Evolutionary conservation across 2,113 vertebrate species (phyloP).

Genomic region (Lepus americanus): DNA sequence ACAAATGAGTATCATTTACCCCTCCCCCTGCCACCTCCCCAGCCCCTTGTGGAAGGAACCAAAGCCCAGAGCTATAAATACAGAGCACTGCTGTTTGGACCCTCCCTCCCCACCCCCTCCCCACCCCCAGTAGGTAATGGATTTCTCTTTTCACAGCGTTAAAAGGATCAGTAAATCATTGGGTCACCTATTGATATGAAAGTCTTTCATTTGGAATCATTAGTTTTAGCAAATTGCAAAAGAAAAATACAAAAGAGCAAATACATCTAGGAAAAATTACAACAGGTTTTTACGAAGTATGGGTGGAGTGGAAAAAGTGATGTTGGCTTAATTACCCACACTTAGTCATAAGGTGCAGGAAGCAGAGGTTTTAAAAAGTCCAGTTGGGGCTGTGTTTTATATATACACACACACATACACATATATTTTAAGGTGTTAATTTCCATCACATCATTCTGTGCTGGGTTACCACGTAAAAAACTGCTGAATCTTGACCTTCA

Average conservation of each 20-base stretch:
- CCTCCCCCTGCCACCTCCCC: not conserved
- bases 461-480: conserved; percentile 28
- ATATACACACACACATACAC: conserved; percentile 50
- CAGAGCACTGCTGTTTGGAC: not conserved
- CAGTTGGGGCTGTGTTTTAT: conserved; percentile 83
- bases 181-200: conserved; percentile 74
- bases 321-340: conserved; percentile 88
- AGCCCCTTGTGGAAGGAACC: conserved; percentile 46
- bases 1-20: conserved; percentile 75
- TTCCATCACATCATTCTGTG: conserved; percentile 88
- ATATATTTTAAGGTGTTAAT: conserved; percentile 85
- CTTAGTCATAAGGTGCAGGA: conserved; percentile 90
- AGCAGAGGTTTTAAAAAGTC: conserved; percentile 86
- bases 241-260: conserved; percentile 70
- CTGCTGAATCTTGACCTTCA: conserved; percentile 61
- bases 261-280: conserved; percentile 86
- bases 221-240: conserved; percentile 76
- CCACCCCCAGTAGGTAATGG: conserved; percentile 57
- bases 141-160: conserved; percentile 70
- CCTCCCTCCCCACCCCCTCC: not conserved
- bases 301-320: conserved; percentile 91
- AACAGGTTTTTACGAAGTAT: conserved; percentile 88
- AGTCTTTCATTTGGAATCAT: conserved; percentile 83
- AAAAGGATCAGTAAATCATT: conserved; percentile 82
- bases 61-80: conserved; percentile 74